Conservation (phyloP, 2,113 vertebrate genomes). For the Tapirus terrestris region DNA sequence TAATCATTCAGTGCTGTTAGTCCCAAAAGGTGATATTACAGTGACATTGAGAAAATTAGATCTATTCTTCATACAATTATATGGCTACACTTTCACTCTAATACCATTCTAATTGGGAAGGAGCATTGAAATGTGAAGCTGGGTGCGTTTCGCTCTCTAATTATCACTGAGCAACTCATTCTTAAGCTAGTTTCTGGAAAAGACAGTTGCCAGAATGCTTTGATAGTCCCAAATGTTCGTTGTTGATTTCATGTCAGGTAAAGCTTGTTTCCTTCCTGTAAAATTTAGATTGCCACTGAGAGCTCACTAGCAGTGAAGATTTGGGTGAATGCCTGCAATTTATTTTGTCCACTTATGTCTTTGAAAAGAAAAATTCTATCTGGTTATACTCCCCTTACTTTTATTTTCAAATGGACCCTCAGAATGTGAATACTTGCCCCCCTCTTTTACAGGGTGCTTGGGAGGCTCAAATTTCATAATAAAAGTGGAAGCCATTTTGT, state of each 20-base stretch:
- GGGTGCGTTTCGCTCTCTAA: conserved; percentile 86
- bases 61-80: conserved; percentile 92
- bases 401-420: not conserved
- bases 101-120: conserved; percentile 91
- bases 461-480: not conserved
- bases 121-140: conserved; percentile 89
- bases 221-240: conserved; percentile 77
- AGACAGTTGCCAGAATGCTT: conserved; percentile 82
- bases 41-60: conserved; percentile 92
- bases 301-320: conserved; percentile 62
- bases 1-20: conserved; percentile 89
- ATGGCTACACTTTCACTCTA: conserved; percentile 86
- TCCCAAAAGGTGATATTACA: conserved; percentile 89
- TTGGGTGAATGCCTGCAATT: not conserved
- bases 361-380: conserved; percentile 20
- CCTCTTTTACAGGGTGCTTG: not conserved
- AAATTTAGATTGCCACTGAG: conserved; percentile 54
- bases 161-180: conserved; percentile 86
- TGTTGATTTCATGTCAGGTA: conserved; percentile 23
- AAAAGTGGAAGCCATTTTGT: not conserved
- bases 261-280: conserved; percentile 63
- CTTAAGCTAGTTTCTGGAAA: conserved; percentile 86
- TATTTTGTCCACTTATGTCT: conserved; percentile 30
- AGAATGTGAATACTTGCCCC: not conserved
- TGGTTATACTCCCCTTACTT: not conserved